Conservation (phyloP, 2,888 invertebrate genomes). For the Stegana nigrithorax region DNA sequence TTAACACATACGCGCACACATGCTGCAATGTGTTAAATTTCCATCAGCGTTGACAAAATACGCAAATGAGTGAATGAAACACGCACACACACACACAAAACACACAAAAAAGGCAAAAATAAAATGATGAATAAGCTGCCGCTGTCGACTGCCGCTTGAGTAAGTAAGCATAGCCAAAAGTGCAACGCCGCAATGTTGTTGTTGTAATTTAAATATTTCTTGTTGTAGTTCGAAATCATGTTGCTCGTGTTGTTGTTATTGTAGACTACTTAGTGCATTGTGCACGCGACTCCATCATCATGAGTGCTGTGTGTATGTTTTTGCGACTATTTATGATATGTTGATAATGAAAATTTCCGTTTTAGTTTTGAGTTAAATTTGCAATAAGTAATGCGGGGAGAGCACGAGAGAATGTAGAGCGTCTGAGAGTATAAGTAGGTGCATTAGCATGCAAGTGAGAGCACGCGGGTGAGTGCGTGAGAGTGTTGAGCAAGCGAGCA, state of each 20-base stretch:
- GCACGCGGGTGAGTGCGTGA: slow-evolving; percentile 20
- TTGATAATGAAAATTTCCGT: slow-evolving; percentile 18
- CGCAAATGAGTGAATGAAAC: slow-evolving; percentile 19
- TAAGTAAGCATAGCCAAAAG: not conserved
- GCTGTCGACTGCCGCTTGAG: not conserved
- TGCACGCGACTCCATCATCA: too few species aligned
- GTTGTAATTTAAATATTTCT: too few species aligned
- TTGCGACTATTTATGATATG: slow-evolving; percentile 16
- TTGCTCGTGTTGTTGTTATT: not conserved
- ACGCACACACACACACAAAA: not conserved
- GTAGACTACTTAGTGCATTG: not conserved
- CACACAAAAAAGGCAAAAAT: too few species aligned
- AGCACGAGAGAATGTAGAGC: slow-evolving; percentile 34
- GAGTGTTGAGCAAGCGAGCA: slow-evolving; percentile 23
- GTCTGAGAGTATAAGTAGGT: slow-evolving; percentile 40
- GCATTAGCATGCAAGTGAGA: slow-evolving; percentile 11
- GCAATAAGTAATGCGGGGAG: slow-evolving; percentile 15
- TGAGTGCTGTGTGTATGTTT: slow-evolving; percentile 1
- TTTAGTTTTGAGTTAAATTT: slow-evolving; percentile 2
- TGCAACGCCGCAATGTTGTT: not conserved
- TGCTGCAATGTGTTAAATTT: slow-evolving; percentile 57
- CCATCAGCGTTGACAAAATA: slow-evolving; percentile 61
- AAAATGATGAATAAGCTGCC: too few species aligned
- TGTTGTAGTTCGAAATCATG: not conserved
- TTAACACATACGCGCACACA: not conserved